Conservation (phyloP, 2,888 invertebrate genomes). For the Rhaphigaster nebulosa region DNA sequence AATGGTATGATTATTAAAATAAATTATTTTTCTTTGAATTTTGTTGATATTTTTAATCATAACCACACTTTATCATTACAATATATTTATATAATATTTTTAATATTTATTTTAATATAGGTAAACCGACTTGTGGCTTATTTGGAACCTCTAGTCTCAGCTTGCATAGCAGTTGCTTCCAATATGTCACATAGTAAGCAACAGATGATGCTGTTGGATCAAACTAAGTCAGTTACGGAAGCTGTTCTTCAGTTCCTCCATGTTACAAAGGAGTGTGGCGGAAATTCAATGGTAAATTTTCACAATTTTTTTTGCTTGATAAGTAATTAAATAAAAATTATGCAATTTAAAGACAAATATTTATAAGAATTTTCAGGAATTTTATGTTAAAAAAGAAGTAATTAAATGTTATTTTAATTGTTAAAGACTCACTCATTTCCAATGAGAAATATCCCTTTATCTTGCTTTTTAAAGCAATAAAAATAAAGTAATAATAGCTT, state of each 20-base stretch:
- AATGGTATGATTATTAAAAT: no score
- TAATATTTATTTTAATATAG: conserved; percentile 64
- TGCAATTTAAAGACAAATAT: not conserved
- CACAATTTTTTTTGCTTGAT: not conserved
- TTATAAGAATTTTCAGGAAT: not conserved
- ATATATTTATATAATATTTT: not conserved
- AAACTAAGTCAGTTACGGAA: conserved; percentile 94
- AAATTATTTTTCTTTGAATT: no score
- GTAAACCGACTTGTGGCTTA: conserved; percentile 75
- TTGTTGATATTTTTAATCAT: no score
- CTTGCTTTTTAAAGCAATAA: no score
- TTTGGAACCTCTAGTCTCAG: conserved; percentile 87
- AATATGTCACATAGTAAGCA: conserved; percentile 89
- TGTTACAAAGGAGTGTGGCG: conserved; percentile 89
- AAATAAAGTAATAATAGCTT: no score
- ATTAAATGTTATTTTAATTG: no score
- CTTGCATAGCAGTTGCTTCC: conserved; percentile 89
- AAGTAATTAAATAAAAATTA: not conserved
- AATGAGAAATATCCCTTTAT: not conserved
- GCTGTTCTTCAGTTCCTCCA: conserved; percentile 88
- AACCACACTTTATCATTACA: no score
- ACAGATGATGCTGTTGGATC: conserved; percentile 89
- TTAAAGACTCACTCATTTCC: no score
- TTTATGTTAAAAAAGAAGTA: not conserved
- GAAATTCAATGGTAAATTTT: conserved; percentile 84